Evolutionary conservation across 2,797 vertebrate genomes (phyloP).

Genomic region (Cetoscarus ocellatus): DNA sequence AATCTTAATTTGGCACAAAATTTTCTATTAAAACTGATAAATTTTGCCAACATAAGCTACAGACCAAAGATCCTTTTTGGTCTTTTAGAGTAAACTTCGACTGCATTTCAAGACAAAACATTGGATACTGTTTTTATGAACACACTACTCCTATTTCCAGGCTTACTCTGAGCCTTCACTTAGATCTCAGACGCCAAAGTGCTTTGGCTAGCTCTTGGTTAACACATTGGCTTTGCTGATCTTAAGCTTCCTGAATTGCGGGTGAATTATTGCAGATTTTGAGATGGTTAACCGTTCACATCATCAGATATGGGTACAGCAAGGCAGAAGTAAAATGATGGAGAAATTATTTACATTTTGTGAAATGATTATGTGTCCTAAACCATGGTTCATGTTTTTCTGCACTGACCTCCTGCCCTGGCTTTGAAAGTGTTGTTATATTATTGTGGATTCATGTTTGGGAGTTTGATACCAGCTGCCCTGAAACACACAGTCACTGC

Average conservation of each 20-base stretch:
- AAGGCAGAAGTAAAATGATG: slow-evolving; percentile 7
- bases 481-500: neutral
- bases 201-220: no score
- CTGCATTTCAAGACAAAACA: no score
- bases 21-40: no score
- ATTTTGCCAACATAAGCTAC: no score
- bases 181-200: no score
- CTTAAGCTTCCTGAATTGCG: neutral
- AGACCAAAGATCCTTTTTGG: no score
- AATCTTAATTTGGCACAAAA: no score
- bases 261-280: neutral
- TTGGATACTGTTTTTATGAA: no score
- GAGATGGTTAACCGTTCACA: neutral
- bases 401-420: slow-evolving; percentile 51
- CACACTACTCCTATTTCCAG: no score
- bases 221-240: neutral
- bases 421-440: slow-evolving; percentile 44
- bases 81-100: no score
- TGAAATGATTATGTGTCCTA: neutral
- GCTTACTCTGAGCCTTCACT: no score
- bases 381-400: slow-evolving; percentile 14
- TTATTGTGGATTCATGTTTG: neutral
- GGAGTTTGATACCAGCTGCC: slow-evolving; percentile 9
- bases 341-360: neutral
- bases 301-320: slow-evolving; percentile 33